Conservation (phyloP, 2,888 invertebrate species). For the Stramonita haemastoma region DNA sequence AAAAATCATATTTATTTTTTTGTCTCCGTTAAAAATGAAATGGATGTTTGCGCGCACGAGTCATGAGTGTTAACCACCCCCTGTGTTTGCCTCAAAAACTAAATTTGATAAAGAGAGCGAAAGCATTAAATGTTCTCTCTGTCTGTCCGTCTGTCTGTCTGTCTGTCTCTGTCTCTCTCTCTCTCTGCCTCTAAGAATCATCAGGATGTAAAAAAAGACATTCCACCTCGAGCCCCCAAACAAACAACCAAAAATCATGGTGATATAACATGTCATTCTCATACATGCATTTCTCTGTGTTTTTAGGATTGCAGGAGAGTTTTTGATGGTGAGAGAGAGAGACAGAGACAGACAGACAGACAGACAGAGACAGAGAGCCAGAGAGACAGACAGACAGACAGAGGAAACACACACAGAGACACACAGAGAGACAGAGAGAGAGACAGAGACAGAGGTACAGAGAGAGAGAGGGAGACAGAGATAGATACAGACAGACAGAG, state of each 20-base stretch:
- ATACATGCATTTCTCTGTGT: no score
- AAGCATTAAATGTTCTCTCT: not conserved
- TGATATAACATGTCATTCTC: no score
- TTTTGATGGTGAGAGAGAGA: not conserved
- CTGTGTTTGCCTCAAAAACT: no score
- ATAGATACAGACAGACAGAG: not conserved
- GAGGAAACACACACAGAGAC: not conserved
- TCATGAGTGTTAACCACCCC: no score
- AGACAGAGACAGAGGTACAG: not conserved
- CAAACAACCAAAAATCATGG: no score
- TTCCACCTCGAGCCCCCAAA: no score
- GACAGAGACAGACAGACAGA: not conserved
- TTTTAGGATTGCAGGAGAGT: no score
- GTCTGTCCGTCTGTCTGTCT: slow-evolving; percentile 16
- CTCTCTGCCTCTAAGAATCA: slow-evolving; percentile 5
- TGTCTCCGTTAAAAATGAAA: no score
- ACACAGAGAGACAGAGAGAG: not conserved
- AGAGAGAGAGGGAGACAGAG: not conserved
- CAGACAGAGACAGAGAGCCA: not conserved
- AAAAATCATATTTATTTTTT: no score
- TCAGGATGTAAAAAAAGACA: no score
- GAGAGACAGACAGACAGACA: not conserved
- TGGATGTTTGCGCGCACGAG: no score
- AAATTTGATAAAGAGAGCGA: no score
- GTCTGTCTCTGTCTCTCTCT: slow-evolving; percentile 36